Percentiles rank a stretch among this genome's conserved stretches.
phyloP scores from a whole-genome alignment of 2,888 invertebrate genomes.

The Agrilus biguttatus region DNA sequence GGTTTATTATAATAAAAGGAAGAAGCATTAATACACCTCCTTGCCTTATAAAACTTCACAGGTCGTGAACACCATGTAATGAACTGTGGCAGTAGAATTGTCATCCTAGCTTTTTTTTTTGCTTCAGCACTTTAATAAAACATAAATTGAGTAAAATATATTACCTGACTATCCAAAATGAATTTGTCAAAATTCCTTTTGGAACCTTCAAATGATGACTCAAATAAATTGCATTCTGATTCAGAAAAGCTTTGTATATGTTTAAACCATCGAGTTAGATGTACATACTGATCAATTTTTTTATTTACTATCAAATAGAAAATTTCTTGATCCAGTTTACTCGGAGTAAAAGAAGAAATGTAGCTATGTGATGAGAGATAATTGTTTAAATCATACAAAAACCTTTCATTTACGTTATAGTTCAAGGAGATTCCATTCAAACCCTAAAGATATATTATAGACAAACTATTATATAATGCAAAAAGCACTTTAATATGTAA shows the following conservation, averaged over 20 bases:
- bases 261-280: constrained; percentile 44
- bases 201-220: constrained; percentile 27
- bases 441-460: constrained; percentile 6
- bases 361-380: constrained; percentile 42
- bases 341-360: constrained; percentile 39
- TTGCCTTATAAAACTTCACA: constrained; percentile 15
- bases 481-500: background rate
- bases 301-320: constrained; percentile 21
- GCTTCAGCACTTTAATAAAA: constrained; percentile 12
- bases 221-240: constrained; percentile 35
- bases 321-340: constrained; percentile 35
- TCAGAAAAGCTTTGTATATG: constrained; percentile 45
- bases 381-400: constrained; percentile 21
- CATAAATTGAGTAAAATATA: constrained; percentile 14
- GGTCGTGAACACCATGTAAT: constrained; percentile 24
- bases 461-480: constrained; percentile 1
- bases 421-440: constrained; percentile 9
- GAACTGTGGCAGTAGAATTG: constrained; percentile 16
- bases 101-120: constrained; percentile 4
- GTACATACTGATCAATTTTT: constrained; percentile 27
- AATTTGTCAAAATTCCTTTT: constrained; percentile 21
- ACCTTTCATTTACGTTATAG: constrained; percentile 9
- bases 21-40: constrained; percentile 17
- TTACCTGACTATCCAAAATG: constrained; percentile 22
- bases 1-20: constrained; percentile 18